These are phyloP conservation scores for Lasioglossum lativentre DNA, from an alignment of 2,888 invertebrate species.

Conservation along the genomic window DNA sequence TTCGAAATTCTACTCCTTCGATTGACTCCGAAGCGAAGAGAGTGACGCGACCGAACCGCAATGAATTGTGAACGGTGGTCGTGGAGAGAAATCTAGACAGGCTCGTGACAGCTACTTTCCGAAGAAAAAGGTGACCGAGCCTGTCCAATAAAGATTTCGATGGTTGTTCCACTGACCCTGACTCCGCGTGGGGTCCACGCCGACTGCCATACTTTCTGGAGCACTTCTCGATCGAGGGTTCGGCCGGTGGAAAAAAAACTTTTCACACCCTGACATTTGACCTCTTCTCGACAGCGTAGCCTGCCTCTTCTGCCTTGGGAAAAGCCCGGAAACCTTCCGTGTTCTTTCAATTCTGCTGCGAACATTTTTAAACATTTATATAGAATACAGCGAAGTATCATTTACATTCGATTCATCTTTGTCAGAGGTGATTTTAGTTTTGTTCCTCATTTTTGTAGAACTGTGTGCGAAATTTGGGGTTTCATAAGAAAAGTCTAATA, in stretches of 20 bases:
- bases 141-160: constrained; percentile 75
- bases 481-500: too few relatives aligned
- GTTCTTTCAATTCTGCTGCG: neutral
- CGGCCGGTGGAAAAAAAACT: constrained; percentile 69
- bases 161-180: constrained; percentile 78
- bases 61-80: constrained; percentile 52
- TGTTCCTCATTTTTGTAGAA: too few relatives aligned
- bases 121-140: constrained; percentile 74
- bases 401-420: too few relatives aligned
- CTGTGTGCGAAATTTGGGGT: too few relatives aligned
- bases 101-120: constrained; percentile 69
- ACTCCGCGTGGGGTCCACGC: constrained; percentile 80
- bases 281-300: constrained; percentile 59
- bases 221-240: constrained; percentile 71
- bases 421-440: too few relatives aligned
- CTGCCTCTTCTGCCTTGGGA: neutral
- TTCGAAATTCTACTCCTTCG: constrained; percentile 64
- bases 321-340: neutral
- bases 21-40: constrained; percentile 54
- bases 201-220: constrained; percentile 64
- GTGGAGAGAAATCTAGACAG: constrained; percentile 52
- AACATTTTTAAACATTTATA: neutral
- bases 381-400: neutral
- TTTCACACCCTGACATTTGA: constrained; percentile 70
- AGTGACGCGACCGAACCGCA: constrained; percentile 40